Evolutionary conservation across 2,113 vertebrate genomes (phyloP).

Genomic region (Erpornis zantholeuca): DNA sequence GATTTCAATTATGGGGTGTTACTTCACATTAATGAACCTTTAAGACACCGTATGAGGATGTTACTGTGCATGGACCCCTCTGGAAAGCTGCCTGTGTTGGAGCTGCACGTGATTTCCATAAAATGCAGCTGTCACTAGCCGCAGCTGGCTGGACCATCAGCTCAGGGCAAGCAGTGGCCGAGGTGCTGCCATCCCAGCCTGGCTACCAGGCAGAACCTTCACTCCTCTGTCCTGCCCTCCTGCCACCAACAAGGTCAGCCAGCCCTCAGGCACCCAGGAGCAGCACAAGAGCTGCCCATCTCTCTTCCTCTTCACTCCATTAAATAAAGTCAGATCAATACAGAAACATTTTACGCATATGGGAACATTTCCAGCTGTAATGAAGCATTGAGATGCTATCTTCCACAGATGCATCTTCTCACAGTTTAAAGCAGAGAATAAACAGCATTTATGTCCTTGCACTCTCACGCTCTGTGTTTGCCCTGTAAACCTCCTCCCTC

Average conservation of each 20-base stretch:
- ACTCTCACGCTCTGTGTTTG: not conserved
- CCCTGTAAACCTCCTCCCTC: not conserved
- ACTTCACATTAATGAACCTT: not conserved
- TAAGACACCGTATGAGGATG: not conserved
- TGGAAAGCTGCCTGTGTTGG: not conserved
- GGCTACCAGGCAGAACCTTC: not conserved
- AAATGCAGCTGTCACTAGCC: not conserved
- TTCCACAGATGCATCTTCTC: not conserved
- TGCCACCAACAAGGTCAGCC: rapidly evolving
- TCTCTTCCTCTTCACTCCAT: not conserved
- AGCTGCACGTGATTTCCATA: not conserved
- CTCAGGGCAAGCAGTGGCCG: rapidly evolving
- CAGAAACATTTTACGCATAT: not conserved
- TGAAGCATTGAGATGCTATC: not conserved
- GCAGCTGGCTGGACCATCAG: rapidly evolving
- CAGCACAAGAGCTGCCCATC: not conserved
- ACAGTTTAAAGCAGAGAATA: not conserved
- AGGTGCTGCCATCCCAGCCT: not conserved
- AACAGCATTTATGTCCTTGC: not conserved
- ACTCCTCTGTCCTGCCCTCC: not conserved
- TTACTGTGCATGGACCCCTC: not conserved
- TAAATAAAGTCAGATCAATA: not conserved
- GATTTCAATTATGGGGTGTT: not conserved
- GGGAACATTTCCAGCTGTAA: not conserved
- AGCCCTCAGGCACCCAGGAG: rapidly evolving